Conservation (phyloP, 2,797 vertebrate species). For the Periparus ater region DNA sequence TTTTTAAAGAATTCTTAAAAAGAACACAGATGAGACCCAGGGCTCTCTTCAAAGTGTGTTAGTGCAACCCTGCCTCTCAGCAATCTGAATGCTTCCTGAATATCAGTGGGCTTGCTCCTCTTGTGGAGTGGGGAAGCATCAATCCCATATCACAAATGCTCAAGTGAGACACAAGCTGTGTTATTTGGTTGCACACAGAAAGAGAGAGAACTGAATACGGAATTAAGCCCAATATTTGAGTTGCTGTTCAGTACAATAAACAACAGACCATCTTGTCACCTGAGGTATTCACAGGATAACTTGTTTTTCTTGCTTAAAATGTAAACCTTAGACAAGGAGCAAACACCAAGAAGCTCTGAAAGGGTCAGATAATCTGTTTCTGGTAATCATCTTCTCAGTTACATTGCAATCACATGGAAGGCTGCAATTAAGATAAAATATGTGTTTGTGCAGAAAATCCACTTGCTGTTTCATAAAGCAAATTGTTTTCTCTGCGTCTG, state of each 20-base stretch:
- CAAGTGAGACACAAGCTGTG: background rate
- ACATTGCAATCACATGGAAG: background rate
- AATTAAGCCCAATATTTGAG: background rate
- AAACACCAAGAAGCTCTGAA: background rate
- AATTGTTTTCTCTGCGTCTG: background rate
- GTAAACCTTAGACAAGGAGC: background rate
- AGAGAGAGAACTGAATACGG: background rate
- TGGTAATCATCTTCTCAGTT: slow-evolving; percentile 42
- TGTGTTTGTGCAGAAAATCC: background rate
- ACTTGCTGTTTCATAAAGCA: background rate
- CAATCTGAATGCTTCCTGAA: background rate
- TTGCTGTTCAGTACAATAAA: background rate
- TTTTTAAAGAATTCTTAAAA: background rate
- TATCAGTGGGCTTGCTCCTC: background rate
- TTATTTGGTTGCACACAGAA: background rate
- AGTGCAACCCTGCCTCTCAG: background rate
- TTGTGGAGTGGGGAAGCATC: background rate
- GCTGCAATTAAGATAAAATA: background rate
- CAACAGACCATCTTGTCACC: background rate
- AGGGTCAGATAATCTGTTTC: background rate
- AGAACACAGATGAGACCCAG: background rate
- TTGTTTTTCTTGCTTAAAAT: slow-evolving; percentile 23
- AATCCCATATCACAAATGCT: rapidly evolving
- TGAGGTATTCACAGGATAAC: background rate
- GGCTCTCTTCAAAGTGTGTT: background rate